Evolutionary conservation across 2,797 vertebrate genomes (phyloP), one percentile per base, ranked within the genome.

Genomic region (Garrulus glandarius): DNA sequence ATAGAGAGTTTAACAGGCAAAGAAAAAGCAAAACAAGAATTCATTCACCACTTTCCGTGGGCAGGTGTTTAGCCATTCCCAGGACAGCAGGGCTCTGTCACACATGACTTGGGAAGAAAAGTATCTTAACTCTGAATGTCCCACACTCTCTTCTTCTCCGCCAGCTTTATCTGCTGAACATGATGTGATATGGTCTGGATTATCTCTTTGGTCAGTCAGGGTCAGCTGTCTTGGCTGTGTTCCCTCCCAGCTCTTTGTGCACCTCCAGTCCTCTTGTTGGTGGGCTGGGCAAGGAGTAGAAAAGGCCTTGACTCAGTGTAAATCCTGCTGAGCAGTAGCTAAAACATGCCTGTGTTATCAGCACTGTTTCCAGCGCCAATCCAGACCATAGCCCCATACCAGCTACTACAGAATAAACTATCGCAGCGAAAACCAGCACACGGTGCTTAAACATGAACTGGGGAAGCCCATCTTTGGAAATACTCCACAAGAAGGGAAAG

Each of bases 141-240:
- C 15, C 34, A 32, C 17, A 10, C 20, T 20, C 13, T 46, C 46
- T 15, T 29, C 32, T 71, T 59, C 36, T 37, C 9, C 17, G 8
- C 20, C 39, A 44, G 20, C 11, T 59, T 53, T 55, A 20, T 34
- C 32, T 32, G 32, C 15, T 1, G 2, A 71, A 41, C 5, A 3
- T 49, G 22, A 30, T 1, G 0, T 17, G 30, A 3, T 18, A 2
- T 11, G 29, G 19, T 19, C 13, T 27, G 52, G 15, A 19, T 43
- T 30, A 55, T 23, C 52, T 17, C 22, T 59, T 9, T 11, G 32
- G 32, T 37, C 46, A 53, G 27, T 2, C 32, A 61, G 39, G 16
- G 10, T 64, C 64, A 53, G 39, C 13, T 53, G 34, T 11, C 10
- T 49, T 4, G 12, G 34, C 32, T 43, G 14, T 15, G 34, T 4